These are phyloP conservation scores for Cerceris rybyensis DNA, from an alignment of 2,888 invertebrate genomes.

Conservation along the genomic window DNA sequence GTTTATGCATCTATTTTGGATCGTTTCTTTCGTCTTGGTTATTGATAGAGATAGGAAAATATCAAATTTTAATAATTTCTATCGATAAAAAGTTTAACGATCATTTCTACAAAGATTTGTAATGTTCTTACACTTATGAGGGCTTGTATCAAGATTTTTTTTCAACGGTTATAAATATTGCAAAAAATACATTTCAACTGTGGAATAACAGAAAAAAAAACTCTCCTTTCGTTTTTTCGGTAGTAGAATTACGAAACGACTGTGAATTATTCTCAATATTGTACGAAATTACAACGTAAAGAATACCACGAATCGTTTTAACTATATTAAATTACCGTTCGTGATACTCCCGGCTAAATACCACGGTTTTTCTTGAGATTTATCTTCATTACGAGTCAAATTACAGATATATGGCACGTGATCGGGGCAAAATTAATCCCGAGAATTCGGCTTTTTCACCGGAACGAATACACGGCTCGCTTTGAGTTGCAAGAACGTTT, in stretches of 20 bases:
- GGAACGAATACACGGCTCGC: slow-evolving; percentile 14
- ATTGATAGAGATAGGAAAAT: background rate
- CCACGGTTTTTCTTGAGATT: slow-evolving; percentile 41
- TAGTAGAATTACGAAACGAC: background rate
- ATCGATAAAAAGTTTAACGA: too few species aligned
- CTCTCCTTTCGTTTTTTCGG: too few species aligned
- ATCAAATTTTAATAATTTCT: too few species aligned
- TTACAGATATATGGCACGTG: slow-evolving; percentile 49
- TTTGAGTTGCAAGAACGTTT: slow-evolving; percentile 23
- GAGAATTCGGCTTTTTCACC: slow-evolving; percentile 30
- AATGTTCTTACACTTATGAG: too few species aligned
- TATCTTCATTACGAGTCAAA: slow-evolving; percentile 40
- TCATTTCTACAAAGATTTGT: too few species aligned
- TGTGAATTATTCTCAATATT: background rate
- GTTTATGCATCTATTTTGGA: background rate
- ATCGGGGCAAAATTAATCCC: slow-evolving; percentile 59
- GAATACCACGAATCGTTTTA: slow-evolving; percentile 5
- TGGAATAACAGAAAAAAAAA: too few species aligned
- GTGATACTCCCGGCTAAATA: background rate
- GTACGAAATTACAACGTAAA: background rate
- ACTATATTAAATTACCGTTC: slow-evolving; percentile 23
- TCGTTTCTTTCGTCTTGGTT: background rate
- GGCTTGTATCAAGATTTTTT: too few species aligned
- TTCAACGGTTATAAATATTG: too few species aligned
- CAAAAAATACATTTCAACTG: too few species aligned